phyloP scores from a whole-genome alignment of 2,113 vertebrate genomes.

The Hyla sarda region DNA sequence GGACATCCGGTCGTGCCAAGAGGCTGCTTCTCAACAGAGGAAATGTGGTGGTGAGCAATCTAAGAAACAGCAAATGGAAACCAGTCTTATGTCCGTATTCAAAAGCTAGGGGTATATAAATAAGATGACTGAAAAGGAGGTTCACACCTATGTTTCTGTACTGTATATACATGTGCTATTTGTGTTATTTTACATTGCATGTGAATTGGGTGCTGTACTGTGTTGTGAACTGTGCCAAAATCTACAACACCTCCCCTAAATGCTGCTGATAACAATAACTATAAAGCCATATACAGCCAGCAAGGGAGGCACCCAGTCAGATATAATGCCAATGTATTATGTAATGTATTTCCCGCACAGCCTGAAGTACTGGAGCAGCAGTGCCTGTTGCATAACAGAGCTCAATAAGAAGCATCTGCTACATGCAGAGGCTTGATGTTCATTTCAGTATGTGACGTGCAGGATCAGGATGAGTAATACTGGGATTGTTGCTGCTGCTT shows the following conservation, averaged over 20 bases:
- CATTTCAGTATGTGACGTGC: too few relatives aligned
- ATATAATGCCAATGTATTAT: not conserved
- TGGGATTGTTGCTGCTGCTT: too few relatives aligned
- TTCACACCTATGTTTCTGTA: not conserved
- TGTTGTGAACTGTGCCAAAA: too few relatives aligned
- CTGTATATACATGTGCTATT: not conserved
- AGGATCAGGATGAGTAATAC: too few relatives aligned
- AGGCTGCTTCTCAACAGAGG: conserved; percentile 75
- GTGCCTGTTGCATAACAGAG: not conserved
- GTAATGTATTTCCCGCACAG: too few relatives aligned
- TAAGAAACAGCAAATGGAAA: conserved; percentile 57
- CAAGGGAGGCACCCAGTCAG: not conserved
- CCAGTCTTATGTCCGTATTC: not conserved
- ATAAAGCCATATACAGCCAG: not conserved
- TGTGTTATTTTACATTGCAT: not conserved
- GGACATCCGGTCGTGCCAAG: conserved; percentile 72
- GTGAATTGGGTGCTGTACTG: too few relatives aligned
- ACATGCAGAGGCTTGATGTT: too few relatives aligned
- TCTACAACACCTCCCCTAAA: too few relatives aligned
- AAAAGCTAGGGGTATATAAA: not conserved
- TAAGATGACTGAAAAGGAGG: not conserved
- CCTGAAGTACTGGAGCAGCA: too few relatives aligned
- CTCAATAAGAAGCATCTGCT: not conserved
- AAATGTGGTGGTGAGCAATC: conserved; percentile 82
- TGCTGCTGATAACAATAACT: too few relatives aligned